Conservation (phyloP, 2,113 vertebrate genomes). For the Planiliza haematocheilus region DNA sequence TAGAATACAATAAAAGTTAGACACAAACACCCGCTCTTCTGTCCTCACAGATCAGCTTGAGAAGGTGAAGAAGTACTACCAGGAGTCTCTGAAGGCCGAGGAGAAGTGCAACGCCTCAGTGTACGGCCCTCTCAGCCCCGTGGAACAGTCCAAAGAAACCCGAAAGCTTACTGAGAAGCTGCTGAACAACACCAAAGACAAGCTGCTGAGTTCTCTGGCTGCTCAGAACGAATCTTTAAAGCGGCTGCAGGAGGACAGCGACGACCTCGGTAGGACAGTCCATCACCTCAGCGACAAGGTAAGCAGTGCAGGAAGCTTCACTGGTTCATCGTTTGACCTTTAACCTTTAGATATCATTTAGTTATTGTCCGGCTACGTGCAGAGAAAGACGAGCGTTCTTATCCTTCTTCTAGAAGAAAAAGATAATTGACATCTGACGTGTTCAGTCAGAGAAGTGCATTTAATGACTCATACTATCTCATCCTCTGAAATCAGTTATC, state of each 20-base stretch:
- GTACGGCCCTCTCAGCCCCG: constrained; percentile 68
- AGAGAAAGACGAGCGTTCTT: too few species aligned
- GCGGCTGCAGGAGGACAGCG: constrained; percentile 75
- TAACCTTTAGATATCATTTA: too few species aligned
- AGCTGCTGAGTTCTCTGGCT: constrained; percentile 61
- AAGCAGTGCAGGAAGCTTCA: neutral
- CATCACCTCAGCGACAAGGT: constrained; percentile 76
- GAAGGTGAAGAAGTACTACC: constrained; percentile 78
- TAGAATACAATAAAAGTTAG: neutral
- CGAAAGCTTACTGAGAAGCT: constrained; percentile 43
- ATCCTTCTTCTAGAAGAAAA: too few species aligned
- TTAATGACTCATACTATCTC: too few species aligned
- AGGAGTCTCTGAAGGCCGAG: constrained; percentile 77
- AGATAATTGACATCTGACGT: too few species aligned
- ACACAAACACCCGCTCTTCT: neutral
- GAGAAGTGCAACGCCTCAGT: constrained; percentile 70
- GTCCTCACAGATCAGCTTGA: constrained; percentile 83
- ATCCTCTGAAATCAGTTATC: too few species aligned
- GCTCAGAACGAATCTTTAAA: constrained; percentile 81
- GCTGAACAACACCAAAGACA: constrained; percentile 63
- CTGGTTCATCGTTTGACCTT: too few species aligned
- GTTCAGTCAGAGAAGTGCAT: too few species aligned
- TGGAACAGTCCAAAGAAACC: constrained; percentile 67
- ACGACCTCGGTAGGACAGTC: constrained; percentile 69
- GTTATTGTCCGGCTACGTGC: too few species aligned